A percentile compares a stretch with the other conserved stretches of the same genome.
Conservation (phyloP, 2,888 invertebrate genomes). For the Mesochorus sp. region DNA sequence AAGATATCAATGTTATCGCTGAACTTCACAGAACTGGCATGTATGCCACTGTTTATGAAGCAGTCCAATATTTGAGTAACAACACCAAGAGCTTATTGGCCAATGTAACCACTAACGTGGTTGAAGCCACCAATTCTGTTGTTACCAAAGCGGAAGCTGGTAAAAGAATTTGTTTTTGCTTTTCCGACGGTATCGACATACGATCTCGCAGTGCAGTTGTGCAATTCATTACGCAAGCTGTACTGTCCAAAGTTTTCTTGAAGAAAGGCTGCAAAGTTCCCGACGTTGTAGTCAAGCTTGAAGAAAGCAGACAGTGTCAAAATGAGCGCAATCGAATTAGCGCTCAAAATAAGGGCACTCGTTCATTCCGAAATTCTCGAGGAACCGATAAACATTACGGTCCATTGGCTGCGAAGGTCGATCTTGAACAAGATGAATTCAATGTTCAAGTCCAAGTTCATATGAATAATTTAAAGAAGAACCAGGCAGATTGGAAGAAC, state of each 20-base stretch:
- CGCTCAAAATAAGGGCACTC: background rate
- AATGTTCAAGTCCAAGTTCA: constrained; percentile 10
- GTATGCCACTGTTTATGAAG: constrained; percentile 35
- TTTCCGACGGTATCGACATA: constrained; percentile 70
- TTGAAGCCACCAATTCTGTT: constrained; percentile 48
- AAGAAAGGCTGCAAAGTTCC: background rate
- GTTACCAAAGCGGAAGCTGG: constrained; percentile 55
- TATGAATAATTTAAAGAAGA: background rate
- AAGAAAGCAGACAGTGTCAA: too few species aligned
- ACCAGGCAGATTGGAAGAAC: constrained; percentile 5
- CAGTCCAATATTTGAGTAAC: constrained; percentile 32
- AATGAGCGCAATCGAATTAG: background rate
- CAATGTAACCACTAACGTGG: constrained; percentile 62
- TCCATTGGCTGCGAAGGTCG: background rate
- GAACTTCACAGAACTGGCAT: constrained; percentile 41
- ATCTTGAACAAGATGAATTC: background rate
- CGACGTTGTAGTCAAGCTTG: background rate
- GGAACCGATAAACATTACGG: constrained; percentile 1
- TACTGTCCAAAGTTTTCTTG: constrained; percentile 15
- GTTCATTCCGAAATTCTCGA: background rate
- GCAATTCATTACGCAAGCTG: constrained; percentile 68
- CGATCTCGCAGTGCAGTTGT: constrained; percentile 57
- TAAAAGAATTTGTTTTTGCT: constrained; percentile 67
- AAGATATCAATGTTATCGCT: background rate
- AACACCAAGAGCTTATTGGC: constrained; percentile 59